These are phyloP conservation scores for Toxotes lorentzi DNA, from an alignment of 2,797 vertebrate genomes.

Conservation along the genomic window DNA sequence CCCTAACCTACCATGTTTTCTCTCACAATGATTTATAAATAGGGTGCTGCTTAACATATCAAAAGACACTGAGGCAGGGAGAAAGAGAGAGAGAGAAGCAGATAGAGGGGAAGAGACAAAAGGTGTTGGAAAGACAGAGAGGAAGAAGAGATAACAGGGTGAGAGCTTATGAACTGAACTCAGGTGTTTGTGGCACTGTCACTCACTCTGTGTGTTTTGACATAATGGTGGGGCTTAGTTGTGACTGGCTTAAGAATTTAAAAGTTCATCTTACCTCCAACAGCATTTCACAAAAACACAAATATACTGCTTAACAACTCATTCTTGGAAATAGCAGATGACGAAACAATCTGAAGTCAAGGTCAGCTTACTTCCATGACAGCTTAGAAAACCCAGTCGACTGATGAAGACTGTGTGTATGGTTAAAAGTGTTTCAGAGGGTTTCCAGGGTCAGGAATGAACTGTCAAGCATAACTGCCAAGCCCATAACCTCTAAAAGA, in stretches of 20 bases:
- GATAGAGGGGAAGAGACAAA: slow-evolving; percentile 20
- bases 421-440: neutral
- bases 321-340: no score
- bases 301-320: neutral
- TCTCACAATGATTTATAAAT: slow-evolving; percentile 69
- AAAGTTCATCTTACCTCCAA: neutral
- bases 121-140: slow-evolving; percentile 20
- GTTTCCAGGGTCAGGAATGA: neutral
- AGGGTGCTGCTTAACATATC: slow-evolving; percentile 71
- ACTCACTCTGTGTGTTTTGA: slow-evolving; percentile 30
- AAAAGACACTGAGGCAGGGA: slow-evolving; percentile 56
- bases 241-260: neutral
- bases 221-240: neutral
- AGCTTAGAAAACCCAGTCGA: no score
- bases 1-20: slow-evolving; percentile 64
- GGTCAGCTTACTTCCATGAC: no score
- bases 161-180: slow-evolving; percentile 31
- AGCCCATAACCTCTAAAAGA: neutral
- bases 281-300: neutral
- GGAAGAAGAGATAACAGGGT: slow-evolving; percentile 10
- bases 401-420: neutral
- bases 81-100: slow-evolving; percentile 1
- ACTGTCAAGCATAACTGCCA: neutral
- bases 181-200: slow-evolving; percentile 41
- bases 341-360: neutral